Base-by-base conservation (phyloP, 2,113 vertebrate genomes). In the Thalassoma bifasciatum region DNA sequence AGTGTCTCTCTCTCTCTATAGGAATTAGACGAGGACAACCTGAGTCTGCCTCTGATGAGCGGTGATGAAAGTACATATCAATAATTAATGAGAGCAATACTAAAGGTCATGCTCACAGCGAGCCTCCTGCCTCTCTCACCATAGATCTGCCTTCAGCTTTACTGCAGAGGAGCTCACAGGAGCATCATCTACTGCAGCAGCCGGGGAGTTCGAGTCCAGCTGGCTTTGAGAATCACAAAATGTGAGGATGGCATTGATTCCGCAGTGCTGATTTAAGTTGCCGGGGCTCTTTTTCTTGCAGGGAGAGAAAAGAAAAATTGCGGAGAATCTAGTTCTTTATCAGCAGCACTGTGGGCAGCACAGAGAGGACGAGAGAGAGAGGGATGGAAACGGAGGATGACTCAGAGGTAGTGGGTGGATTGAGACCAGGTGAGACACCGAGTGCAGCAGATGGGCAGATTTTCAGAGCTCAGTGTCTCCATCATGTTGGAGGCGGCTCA, bases 381-480 rank as follows among this genome's bases (percentile, higher is more conserved):
- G 82, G 47, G 80, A 71, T 76, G 75, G 76, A 79, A 76, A 83
- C 74, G 59, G 67, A 71, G 82, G 82, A 85, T 89, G 89, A 90
- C 75, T 89, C 89, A 88, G 86, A 86, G 66, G 66, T 23, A 72
- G 88, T 89, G 91, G 88, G 91, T 66, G 88, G 82, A 88, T 49
- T 81, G 77, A 84, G 82, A 88, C 83, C 89, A 92, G 89, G 88
- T 90, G 88, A 91, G 82, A 84, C 79, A 66, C 66, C 78, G 85
- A 19, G 75, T 62, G 54, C 69, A 75, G 75, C 87, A 92, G 87
- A 88, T 88, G 86, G 88, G 54, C 84, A 82, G 76, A 72, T 81
- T 84, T 75, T 78, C 79, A 78, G 65, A 0, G 61, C 81, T 84
- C 36, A 38, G 66, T 72, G 65, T 64, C 67, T 79, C 62, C 84